Base-by-base conservation (phyloP, 2,113 vertebrate species). In the Anhinga anhinga region DNA sequence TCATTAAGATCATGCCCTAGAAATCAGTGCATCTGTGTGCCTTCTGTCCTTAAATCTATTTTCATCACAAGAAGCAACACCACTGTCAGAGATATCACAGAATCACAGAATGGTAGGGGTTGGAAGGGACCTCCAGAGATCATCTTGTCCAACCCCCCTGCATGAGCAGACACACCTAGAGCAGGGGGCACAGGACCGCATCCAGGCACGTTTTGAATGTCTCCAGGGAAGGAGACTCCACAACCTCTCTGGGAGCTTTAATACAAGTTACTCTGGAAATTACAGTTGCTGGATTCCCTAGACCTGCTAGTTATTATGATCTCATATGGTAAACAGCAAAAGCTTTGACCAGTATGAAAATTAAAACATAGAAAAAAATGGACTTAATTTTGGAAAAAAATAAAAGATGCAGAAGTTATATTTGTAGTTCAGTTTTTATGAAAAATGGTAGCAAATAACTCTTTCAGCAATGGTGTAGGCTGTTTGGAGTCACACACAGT, bases 81-180 rank as follows among this genome's bases (percentile, higher is more conserved):
- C 32, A 44, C 5, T 45, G 22, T 34, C 3, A 4, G 58, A 61
- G 55, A 69, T 29, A 36, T 0, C n/a, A n/a, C n/a, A n/a, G n/a
- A n/a, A n/a, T n/a, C n/a, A n/a, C n/a, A n/a, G n/a, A n/a, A n/a
- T n/a, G n/a, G n/a, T n/a, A n/a, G n/a, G n/a, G n/a, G n/a, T n/a
- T n/a, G n/a, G n/a, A n/a, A n/a, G n/a, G n/a, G n/a, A n/a, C n/a
- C n/a, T n/a, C n/a, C n/a, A n/a, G n/a, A n/a, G n/a, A n/a, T n/a
- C n/a, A n/a, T n/a, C n/a, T n/a, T n/a, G n/a, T n/a, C n/a, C n/a
- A n/a, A n/a, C n/a, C n/a, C n/a, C n/a, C n/a, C n/a, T n/a, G n/a
- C n/a, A n/a, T n/a, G n/a, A n/a, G n/a, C n/a, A n/a, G n/a, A n/a
- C n/a, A n/a, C n/a, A n/a, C n/a, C n/a, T n/a, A n/a, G n/a, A n/a